Percentiles rank a stretch among this genome's conserved stretches.
Evolutionary conservation across 2,888 invertebrate species (phyloP).

Genomic region (Drosophila subquinaria): DNA sequence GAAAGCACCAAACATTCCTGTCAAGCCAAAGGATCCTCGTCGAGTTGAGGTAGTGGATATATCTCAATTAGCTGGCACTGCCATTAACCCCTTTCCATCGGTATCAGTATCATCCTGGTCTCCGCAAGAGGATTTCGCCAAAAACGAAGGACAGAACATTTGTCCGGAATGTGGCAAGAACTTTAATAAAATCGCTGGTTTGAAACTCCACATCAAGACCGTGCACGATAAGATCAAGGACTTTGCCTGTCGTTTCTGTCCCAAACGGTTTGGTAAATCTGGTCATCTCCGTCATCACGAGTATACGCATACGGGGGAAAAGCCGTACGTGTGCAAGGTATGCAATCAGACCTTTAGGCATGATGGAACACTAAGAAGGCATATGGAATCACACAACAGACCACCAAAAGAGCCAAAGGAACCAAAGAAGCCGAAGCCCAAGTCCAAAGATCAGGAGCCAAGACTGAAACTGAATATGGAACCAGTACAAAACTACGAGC

Average conservation of each 20-base stretch:
- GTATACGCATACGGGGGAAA: conserved; percentile 84
- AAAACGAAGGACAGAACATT: conserved; percentile 83
- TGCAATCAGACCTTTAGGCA: conserved; percentile 83
- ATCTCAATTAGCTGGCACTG: conserved; percentile 81
- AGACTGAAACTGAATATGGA: conserved; percentile 28
- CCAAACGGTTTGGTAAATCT: conserved; percentile 83
- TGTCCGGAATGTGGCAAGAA: conserved; percentile 83
- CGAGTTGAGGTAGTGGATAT: conserved; percentile 68
- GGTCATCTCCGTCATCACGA: conserved; percentile 84
- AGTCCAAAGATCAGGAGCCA: neutral
- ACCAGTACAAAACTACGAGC: conserved; percentile 20
- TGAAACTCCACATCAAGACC: conserved; percentile 82
- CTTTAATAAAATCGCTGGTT: conserved; percentile 82
- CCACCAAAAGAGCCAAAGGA: conserved; percentile 53
- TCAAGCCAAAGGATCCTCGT: conserved; percentile 44
- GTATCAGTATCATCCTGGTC: conserved; percentile 82
- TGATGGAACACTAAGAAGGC: conserved; percentile 79
- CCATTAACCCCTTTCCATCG: conserved; percentile 81
- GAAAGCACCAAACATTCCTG: neutral
- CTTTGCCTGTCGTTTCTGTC: conserved; percentile 82
- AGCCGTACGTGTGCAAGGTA: conserved; percentile 80
- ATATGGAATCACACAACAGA: conserved; percentile 79
- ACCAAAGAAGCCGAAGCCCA: conserved; percentile 24
- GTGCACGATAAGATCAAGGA: conserved; percentile 84
- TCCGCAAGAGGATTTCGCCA: conserved; percentile 82